Evolutionary conservation across 2,113 vertebrate genomes (phyloP).

Genomic region (Bufo bufo): DNA sequence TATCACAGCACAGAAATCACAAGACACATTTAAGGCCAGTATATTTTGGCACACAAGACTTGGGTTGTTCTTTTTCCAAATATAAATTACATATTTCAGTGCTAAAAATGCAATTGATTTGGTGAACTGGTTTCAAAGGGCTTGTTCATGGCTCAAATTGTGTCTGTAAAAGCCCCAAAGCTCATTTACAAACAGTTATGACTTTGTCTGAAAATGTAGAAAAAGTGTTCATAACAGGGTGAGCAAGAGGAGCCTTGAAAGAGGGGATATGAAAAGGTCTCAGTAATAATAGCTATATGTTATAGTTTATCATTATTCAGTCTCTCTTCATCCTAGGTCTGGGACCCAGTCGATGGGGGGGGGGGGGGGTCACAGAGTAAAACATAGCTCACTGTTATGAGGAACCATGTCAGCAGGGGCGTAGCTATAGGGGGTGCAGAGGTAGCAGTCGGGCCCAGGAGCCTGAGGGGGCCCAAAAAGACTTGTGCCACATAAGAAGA

Average conservation of each 20-base stretch:
- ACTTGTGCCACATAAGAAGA: no score
- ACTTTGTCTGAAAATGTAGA: slow-evolving; percentile 36
- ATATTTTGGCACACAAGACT: slow-evolving; percentile 15
- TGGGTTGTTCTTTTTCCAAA: slow-evolving; percentile 51
- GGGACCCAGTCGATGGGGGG: no score
- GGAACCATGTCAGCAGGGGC: no score
- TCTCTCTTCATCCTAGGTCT: no score
- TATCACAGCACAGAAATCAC: slow-evolving; percentile 31
- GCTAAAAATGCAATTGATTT: slow-evolving; percentile 44
- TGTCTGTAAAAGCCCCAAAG: slow-evolving; percentile 34
- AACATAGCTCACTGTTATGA: no score
- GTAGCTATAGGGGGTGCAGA: no score
- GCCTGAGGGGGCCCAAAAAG: no score
- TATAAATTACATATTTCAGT: slow-evolving; percentile 52
- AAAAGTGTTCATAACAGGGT: not conserved
- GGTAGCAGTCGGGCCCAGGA: no score
- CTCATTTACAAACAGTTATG: slow-evolving; percentile 30
- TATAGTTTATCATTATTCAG: not conserved
- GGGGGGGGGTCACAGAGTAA: no score
- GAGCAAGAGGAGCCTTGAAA: not conserved
- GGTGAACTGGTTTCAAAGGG: slow-evolving; percentile 23
- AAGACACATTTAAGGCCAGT: slow-evolving; percentile 22
- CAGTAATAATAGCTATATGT: not conserved
- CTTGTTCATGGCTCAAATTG: slow-evolving; percentile 43
- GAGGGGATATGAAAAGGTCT: not conserved